Evolutionary conservation across 2,797 vertebrate species (phyloP).

Genomic region (Xenopus petersii): DNA sequence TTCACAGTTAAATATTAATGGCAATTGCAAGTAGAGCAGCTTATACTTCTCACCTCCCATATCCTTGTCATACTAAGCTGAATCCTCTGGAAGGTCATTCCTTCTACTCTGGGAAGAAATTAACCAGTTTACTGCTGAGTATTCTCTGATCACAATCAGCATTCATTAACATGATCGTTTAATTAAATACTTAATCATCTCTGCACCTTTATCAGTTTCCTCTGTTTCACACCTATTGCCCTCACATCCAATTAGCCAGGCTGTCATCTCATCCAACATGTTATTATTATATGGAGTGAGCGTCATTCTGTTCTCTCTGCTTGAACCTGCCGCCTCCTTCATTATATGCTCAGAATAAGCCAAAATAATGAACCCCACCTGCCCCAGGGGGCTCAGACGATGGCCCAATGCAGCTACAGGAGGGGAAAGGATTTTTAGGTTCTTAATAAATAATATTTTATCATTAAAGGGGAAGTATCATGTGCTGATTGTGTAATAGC

Average conservation of each 20-base stretch:
- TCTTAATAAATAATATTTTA: too few species aligned
- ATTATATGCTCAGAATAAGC: neutral
- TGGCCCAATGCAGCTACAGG: too few species aligned
- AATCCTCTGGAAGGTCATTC: too few species aligned
- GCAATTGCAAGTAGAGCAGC: too few species aligned
- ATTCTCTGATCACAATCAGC: slow-evolving; percentile 3
- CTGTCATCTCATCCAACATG: neutral
- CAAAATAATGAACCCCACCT: neutral
- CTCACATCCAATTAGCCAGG: slow-evolving; percentile 27
- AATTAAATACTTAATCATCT: slow-evolving; percentile 26
- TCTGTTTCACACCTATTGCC: slow-evolving; percentile 18
- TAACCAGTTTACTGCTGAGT: neutral
- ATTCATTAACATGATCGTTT: slow-evolving; percentile 30
- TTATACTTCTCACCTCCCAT: too few species aligned
- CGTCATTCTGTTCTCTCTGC: neutral
- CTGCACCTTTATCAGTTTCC: neutral
- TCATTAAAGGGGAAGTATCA: too few species aligned
- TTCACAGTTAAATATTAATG: too few species aligned
- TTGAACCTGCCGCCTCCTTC: neutral
- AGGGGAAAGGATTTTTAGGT: too few species aligned
- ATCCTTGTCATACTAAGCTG: too few species aligned
- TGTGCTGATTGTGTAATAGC: too few species aligned
- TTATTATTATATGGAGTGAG: slow-evolving; percentile 9
- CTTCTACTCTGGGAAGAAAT: neutral
- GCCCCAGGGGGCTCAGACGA: too few species aligned